Evolutionary conservation across 2,797 vertebrate genomes (phyloP).

Genomic region (Urocyon cinereoargenteus): DNA sequence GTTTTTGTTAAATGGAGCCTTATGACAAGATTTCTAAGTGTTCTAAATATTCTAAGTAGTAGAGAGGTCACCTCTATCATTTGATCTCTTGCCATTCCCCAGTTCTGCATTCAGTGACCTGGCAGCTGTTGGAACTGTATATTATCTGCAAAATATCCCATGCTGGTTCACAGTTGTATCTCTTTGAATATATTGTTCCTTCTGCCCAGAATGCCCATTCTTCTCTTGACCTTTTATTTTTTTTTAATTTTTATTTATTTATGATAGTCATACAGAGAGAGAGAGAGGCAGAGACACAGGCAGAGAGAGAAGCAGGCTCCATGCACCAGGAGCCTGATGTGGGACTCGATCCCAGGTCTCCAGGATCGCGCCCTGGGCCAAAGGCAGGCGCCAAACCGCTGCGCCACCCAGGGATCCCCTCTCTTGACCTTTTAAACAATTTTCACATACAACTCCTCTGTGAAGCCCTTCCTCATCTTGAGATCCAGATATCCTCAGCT

Average conservation of each 20-base stretch:
- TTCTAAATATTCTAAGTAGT: not conserved
- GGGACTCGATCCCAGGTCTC: no score
- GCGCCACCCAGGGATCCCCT: no score
- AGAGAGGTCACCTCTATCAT: not conserved
- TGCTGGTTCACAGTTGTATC: not conserved
- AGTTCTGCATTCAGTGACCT: not conserved
- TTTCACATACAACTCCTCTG: not conserved
- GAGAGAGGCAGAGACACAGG: no score
- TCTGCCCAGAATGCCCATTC: not conserved
- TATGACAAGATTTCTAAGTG: not conserved
- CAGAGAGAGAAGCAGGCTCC: no score
- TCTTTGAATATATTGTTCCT: not conserved
- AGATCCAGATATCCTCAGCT: not conserved
- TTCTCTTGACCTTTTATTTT: not conserved
- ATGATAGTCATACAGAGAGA: no score
- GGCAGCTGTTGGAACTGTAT: not conserved
- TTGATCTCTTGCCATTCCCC: not conserved
- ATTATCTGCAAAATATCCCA: not conserved
- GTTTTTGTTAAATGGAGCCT: not conserved
- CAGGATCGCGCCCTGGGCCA: no score
- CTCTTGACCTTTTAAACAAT: not conserved
- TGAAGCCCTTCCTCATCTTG: not conserved
- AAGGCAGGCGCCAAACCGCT: no score
- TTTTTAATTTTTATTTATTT: no score
- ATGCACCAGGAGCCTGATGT: no score